Base-by-base conservation (phyloP, 1,140 invertebrate genomes). In the Drosophila saltans region DNA sequence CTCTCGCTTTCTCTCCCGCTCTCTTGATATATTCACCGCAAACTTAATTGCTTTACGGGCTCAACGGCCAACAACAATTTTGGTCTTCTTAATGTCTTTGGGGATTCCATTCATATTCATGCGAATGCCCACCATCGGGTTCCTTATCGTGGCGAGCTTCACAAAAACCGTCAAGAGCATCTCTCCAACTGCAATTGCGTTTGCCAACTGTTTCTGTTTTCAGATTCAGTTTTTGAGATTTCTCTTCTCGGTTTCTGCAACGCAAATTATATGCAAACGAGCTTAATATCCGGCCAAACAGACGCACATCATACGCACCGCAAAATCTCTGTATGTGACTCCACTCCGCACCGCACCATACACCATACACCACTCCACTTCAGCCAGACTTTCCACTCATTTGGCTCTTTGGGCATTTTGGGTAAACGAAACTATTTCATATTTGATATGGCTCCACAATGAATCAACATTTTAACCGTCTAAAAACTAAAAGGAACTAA, bases 241-340 rank as follows among this genome's bases (percentile, higher is more conserved):
- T 70, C 71, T 71, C 59, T 41, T 75, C 75, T 59, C 78, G 84
- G 81, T 78, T 77, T 79, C 71, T 86, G 82, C 83, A 80, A 86
- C 83, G 76, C 80, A 89, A 88, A 88, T 88, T 82, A 88, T 88
- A 88, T 88, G 83, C 83, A 88, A 88, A 88, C 83, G 83, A 88
- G 82, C 82, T 88, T 86, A 86, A 86, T 88, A 86, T 86, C 82
- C 82, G 82, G 83, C 80, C 83, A 86, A 82, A 82, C 79, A 86
- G 83, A 73, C 75, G 48, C 79, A 72, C 60, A 64, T 43, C 66
- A 70, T 56, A 67, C 66, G 41, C 66, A 26, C 40, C 43, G 43
- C 30, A 57, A 52, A 52, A 52, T 52, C 45, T 43, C 21, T 36
- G 24, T 62, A 4, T 28, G 24, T 21, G 4, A 21, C 24, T 16